phyloP scores from a whole-genome alignment of 2,113 vertebrate genomes.

The Syrrhaptes paradoxus region DNA sequence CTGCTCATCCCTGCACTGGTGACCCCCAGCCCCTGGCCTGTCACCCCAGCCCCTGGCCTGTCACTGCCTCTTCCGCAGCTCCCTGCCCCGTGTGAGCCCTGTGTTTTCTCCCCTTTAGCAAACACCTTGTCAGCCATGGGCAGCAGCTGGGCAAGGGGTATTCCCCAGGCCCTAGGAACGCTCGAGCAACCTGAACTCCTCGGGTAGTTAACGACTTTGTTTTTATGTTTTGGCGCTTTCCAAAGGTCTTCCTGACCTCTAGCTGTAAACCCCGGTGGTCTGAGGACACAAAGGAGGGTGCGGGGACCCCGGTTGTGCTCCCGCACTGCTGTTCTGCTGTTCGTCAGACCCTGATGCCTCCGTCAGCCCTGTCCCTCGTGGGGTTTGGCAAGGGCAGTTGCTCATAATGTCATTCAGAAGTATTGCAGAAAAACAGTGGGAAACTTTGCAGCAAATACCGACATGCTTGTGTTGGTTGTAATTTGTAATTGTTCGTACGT shows the following conservation, averaged over 20 bases:
- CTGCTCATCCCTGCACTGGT: neutral
- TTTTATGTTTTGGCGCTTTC: neutral
- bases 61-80: rapidly evolving
- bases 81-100: neutral
- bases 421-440: slow-evolving; percentile 10
- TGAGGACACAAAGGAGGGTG: neutral
- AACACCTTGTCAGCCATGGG: rapidly evolving
- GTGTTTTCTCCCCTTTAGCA: neutral
- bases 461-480: slow-evolving; percentile 1
- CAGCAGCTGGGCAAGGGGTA: rapidly evolving
- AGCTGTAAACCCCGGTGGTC: rapidly evolving
- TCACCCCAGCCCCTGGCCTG: neutral
- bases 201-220: rapidly evolving
- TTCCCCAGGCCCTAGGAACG: neutral
- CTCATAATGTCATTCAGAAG: neutral
- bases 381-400: neutral
- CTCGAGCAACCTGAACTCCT: neutral
- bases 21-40: neutral
- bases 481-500: slow-evolving; percentile 7
- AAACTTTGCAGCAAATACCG: neutral
- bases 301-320: neutral
- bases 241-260: neutral
- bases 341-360: neutral
- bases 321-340: neutral
- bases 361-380: neutral